phyloP scores from a whole-genome alignment of 1,140 invertebrate species.

The Phymastichus coffea region DNA sequence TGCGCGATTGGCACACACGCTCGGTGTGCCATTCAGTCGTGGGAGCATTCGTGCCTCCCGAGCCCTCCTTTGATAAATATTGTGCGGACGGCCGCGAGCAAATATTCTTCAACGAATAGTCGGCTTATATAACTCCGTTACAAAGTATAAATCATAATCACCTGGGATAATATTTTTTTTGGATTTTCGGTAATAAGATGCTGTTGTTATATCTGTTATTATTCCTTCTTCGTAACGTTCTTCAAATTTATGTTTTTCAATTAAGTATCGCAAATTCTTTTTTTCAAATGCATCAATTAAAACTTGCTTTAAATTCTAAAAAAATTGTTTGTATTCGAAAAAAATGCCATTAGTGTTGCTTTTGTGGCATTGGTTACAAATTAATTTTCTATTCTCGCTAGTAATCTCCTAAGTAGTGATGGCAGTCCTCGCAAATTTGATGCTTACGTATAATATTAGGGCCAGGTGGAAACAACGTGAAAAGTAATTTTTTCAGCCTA shows the following conservation, averaged over 20 bases:
- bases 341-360: neutral
- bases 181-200: constrained; percentile 20
- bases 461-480: neutral
- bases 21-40: too few relatives aligned
- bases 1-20: too few relatives aligned
- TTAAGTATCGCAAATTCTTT: constrained; percentile 5
- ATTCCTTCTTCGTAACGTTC: neutral
- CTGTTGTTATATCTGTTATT: constrained; percentile 20
- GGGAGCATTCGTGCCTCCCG: too few relatives aligned
- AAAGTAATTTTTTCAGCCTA: neutral
- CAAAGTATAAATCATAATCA: too few relatives aligned
- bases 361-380: constrained; percentile 7
- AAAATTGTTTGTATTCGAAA: too few relatives aligned
- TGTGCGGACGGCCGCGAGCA: too few relatives aligned
- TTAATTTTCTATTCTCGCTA: neutral
- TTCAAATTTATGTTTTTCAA: neutral
- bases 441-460: neutral
- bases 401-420: constrained; percentile 7
- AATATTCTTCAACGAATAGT: too few relatives aligned
- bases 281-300: constrained; percentile 21
- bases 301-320: too few relatives aligned
- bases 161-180: constrained; percentile 7
- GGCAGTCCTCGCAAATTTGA: too few relatives aligned
- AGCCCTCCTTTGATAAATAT: too few relatives aligned
- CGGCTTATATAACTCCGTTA: too few relatives aligned